Evolutionary conservation across 2,113 vertebrate species (phyloP).

Genomic region (Cyprinodon variegatus): DNA sequence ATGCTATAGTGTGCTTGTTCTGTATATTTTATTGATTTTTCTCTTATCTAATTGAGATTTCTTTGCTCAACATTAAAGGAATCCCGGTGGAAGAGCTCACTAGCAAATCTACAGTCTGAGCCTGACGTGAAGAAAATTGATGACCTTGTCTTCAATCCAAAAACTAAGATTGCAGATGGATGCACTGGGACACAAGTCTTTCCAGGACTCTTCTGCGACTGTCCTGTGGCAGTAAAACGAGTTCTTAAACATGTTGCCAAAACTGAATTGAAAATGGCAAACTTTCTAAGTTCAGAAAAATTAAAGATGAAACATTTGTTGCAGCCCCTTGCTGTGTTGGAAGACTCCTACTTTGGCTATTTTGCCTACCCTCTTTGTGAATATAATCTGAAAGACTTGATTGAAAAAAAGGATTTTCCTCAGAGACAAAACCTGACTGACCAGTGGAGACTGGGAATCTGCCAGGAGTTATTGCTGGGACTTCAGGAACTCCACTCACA

Average conservation of each 20-base stretch:
- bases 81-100: not conserved
- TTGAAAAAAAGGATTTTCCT: constrained; percentile 3
- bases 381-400: not conserved
- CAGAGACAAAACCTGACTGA: constrained; percentile 1
- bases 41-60: not conserved
- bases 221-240: not conserved
- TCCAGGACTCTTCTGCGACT: not conserved
- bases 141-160: not conserved
- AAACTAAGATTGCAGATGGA: constrained; percentile 3
- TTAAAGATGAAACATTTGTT: not conserved
- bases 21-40: not conserved
- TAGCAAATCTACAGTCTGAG: not conserved
- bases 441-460: not conserved
- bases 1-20: no score
- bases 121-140: constrained; percentile 3
- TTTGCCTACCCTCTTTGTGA: not conserved
- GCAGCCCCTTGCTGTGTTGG: not conserved
- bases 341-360: constrained; percentile 2
- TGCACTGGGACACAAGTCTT: not conserved
- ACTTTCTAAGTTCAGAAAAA: not conserved
- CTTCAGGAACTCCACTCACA: constrained; percentile 12
- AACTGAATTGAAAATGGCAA: not conserved
- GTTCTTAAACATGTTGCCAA: not conserved
- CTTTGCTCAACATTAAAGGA: not conserved
- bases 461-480: constrained; percentile 5